A percentile compares a stretch with the other conserved stretches of the same genome.
Conservation (phyloP, 1,140 invertebrate genomes). For the Cylas formicarius region DNA sequence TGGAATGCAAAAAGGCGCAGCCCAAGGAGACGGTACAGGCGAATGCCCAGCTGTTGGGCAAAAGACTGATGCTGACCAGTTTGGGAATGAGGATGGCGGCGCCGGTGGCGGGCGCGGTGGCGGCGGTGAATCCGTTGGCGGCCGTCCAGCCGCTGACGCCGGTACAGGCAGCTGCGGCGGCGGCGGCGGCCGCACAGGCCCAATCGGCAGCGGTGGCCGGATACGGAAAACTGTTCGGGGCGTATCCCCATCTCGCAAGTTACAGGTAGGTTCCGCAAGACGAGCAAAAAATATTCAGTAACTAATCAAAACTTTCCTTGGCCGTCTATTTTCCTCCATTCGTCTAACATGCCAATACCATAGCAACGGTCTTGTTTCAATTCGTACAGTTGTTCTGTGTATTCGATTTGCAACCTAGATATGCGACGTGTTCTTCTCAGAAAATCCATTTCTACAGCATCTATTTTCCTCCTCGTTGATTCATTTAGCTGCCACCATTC, state of each 20-base stretch:
- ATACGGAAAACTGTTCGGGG: constrained; percentile 63
- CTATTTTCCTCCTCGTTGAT: no score
- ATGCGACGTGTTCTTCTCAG: no score
- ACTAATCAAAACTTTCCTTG: no score
- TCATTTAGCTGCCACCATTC: no score
- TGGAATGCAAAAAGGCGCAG: constrained; percentile 85
- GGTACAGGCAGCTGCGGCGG: constrained; percentile 52
- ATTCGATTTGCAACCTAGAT: no score
- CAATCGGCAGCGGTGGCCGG: constrained; percentile 43
- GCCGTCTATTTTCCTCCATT: no score
- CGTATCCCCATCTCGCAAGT: constrained; percentile 56
- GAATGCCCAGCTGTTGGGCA: constrained; percentile 61
- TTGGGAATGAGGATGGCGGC: constrained; percentile 57
- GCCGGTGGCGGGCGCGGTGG: constrained; percentile 49
- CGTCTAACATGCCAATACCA: no score
- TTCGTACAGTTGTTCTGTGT: no score
- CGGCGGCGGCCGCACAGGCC: constrained; percentile 42
- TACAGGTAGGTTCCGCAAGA: constrained; percentile 55
- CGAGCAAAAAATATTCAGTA: no score
- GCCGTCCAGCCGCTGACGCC: constrained; percentile 54
- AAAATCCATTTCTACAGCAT: no score
- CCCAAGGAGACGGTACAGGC: constrained; percentile 82
- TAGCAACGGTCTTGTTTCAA: no score
- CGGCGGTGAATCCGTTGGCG: constrained; percentile 50
- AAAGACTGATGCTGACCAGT: constrained; percentile 62